Evolutionary conservation across 2,888 invertebrate species (phyloP).

Genomic region (Nebria brevicollis): DNA sequence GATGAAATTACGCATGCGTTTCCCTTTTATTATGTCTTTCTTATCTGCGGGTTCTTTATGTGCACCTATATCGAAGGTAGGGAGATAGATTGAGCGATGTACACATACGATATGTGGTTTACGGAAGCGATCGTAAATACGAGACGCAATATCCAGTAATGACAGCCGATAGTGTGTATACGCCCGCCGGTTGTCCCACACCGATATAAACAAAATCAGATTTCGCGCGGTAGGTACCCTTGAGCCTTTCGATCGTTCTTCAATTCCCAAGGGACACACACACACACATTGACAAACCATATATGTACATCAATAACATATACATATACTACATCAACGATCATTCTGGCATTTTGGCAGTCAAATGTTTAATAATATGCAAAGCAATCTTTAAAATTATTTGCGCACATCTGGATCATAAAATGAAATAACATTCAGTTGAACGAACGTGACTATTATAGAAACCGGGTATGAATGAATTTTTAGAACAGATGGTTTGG

Average conservation of each 20-base stretch:
- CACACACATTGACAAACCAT: not conserved
- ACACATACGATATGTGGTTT: conserved; percentile 44
- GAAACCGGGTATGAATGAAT: conserved; percentile 20
- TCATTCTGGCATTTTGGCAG: not conserved
- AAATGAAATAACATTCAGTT: conserved; percentile 3
- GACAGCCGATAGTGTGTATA: conserved; percentile 41
- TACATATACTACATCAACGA: not conserved
- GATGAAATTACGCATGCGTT: conserved; percentile 63
- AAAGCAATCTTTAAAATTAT: not conserved
- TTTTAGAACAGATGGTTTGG: conserved; percentile 26
- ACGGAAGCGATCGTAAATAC: conserved; percentile 55
- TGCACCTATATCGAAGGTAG: conserved; percentile 19
- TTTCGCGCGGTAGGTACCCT: not conserved
- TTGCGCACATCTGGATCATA: conserved; percentile 11
- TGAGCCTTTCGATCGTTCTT: not conserved
- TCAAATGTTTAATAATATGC: not conserved
- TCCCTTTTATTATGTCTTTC: conserved; percentile 57
- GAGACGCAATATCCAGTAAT: conserved; percentile 52
- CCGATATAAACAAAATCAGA: conserved; percentile 25
- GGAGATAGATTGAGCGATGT: conserved; percentile 56
- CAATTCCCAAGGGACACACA: conserved; percentile 11
- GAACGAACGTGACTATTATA: conserved; percentile 14
- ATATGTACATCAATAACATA: too few relatives aligned
- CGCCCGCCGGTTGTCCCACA: not conserved
- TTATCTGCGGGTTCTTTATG: conserved; percentile 41